A percentile compares a stretch with the other conserved stretches of the same genome.
Conservation (phyloP, 2,797 vertebrate species). For the Rhynchotus rufescens region DNA sequence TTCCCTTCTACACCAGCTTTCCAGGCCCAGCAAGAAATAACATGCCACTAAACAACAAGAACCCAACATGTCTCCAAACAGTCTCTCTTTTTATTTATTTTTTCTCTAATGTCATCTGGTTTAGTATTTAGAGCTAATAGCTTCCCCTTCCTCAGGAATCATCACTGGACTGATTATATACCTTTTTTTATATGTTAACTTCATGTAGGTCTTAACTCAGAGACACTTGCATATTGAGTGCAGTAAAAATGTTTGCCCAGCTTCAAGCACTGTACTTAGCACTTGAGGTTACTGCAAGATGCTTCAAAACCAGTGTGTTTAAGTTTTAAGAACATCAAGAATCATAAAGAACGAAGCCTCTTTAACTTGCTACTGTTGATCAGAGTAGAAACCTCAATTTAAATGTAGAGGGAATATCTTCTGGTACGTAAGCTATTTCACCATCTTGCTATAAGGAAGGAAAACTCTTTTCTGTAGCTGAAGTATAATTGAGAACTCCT, state of each 20-base stretch:
- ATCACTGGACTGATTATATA: background rate
- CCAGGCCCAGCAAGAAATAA: background rate
- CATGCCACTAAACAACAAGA: background rate
- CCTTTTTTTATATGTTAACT: background rate
- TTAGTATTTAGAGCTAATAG: background rate
- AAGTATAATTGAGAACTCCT: background rate
- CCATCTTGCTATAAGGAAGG: background rate
- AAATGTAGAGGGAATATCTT: background rate
- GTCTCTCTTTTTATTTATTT: background rate
- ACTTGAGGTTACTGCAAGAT: background rate
- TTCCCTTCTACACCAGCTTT: background rate
- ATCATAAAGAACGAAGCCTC: background rate
- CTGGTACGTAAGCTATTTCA: background rate
- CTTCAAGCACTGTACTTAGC: background rate
- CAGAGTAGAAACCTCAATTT: background rate
- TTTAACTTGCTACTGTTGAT: background rate
- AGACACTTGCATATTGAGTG: background rate
- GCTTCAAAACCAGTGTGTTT: background rate
- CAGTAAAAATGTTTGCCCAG: background rate
- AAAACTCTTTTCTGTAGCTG: background rate
- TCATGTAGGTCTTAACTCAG: background rate
- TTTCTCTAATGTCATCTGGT: background rate
- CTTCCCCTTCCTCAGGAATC: background rate
- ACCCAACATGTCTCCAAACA: background rate
- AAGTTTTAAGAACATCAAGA: background rate